Percentiles rank a stretch among this genome's conserved stretches.
These are phyloP conservation scores for Omphaloscelis lunosa DNA, from an alignment of 2,888 invertebrate species.

Conservation along the genomic window DNA sequence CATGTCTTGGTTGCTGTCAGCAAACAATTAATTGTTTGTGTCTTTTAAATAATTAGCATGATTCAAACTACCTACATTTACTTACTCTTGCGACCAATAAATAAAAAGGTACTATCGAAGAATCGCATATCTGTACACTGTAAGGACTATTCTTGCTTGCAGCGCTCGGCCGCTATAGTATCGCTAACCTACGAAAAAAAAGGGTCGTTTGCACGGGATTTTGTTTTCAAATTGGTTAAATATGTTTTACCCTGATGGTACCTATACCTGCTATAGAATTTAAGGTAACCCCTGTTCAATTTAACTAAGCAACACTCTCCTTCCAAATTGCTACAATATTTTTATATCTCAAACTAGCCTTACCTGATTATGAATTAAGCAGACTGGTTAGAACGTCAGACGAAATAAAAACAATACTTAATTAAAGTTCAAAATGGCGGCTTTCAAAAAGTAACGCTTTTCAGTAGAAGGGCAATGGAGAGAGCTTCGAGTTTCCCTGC, in stretches of 20 bases:
- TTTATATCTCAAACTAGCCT: background rate
- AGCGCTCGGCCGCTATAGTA: too few species aligned
- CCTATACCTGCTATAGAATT: too few species aligned
- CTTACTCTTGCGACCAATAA: background rate
- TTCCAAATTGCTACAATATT: background rate
- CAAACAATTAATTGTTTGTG: too few species aligned
- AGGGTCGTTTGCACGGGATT: too few species aligned
- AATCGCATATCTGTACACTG: too few species aligned
- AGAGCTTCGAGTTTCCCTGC: too few species aligned
- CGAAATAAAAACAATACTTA: background rate
- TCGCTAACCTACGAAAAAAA: too few species aligned
- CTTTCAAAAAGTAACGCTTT: background rate
- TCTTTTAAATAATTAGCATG: constrained; percentile 9
- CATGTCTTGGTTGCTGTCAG: constrained; percentile 1
- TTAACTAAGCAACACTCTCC: background rate
- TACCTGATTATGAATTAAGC: background rate
- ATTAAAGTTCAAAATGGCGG: background rate
- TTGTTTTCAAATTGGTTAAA: too few species aligned
- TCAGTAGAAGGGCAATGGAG: background rate
- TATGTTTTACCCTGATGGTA: too few species aligned
- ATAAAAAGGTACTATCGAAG: too few species aligned
- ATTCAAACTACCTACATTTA: background rate
- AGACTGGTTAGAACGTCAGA: background rate
- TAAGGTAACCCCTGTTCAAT: background rate
- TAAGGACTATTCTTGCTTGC: too few species aligned